Evolutionary conservation across 2,113 vertebrate species (phyloP).

Genomic region (Himantopus leucocephalus): DNA sequence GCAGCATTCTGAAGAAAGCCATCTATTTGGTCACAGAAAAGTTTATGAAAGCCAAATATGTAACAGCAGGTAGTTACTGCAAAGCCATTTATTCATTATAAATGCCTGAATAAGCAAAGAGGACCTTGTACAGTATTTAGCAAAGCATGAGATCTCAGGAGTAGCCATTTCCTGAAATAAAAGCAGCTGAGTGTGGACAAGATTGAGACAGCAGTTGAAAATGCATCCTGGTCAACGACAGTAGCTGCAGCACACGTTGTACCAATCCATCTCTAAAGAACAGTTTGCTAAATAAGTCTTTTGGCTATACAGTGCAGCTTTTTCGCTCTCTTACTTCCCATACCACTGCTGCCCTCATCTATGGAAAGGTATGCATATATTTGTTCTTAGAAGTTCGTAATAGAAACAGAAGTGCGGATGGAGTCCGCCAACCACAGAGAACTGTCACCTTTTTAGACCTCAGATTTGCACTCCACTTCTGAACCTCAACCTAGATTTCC

Average conservation of each 20-base stretch:
- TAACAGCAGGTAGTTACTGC: neutral
- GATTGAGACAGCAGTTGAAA: neutral
- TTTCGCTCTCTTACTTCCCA: neutral
- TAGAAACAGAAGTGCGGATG: neutral
- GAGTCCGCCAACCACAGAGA: neutral
- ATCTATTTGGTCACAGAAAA: neutral
- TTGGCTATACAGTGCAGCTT: fast-evolving
- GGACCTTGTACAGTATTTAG: neutral
- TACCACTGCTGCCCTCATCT: neutral
- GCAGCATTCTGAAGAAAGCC: neutral
- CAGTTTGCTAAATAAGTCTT: neutral
- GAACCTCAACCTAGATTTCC: neutral
- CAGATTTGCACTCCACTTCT: neutral
- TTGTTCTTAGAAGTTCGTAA: neutral
- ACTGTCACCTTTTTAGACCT: neutral
- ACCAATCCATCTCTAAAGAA: neutral
- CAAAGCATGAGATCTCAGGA: neutral
- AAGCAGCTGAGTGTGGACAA: neutral
- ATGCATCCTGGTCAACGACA: neutral
- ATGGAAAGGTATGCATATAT: fast-evolving
- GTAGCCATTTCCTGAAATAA: neutral
- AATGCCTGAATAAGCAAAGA: neutral
- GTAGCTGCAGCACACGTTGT: neutral
- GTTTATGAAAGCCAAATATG: neutral
- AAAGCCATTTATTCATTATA: neutral